Conservation (phyloP, 2,888 invertebrate genomes). For the Lithosia quadra region DNA sequence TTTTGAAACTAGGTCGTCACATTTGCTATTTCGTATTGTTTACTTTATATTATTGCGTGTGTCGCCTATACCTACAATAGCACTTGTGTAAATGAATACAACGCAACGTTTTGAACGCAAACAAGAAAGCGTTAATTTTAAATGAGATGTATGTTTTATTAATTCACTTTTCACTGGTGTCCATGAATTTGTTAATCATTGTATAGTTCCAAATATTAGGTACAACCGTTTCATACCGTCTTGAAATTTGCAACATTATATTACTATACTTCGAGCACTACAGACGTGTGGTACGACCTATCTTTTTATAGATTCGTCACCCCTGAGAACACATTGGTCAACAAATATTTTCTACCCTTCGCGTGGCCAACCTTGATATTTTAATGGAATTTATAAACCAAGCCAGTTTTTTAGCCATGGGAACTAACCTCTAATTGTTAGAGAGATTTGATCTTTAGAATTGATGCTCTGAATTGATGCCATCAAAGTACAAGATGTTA, state of each 20-base stretch:
- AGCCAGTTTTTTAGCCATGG: neutral
- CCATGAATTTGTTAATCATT: neutral
- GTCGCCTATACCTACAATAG: slow-evolving; percentile 6
- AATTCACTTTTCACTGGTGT: slow-evolving; percentile 9
- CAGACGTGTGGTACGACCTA: neutral
- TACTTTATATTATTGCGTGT: slow-evolving; percentile 9
- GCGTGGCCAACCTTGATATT: too few relatives aligned
- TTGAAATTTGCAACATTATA: neutral
- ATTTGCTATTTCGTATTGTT: slow-evolving; percentile 29
- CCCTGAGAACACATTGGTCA: too few relatives aligned
- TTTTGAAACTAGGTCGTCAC: slow-evolving; percentile 29
- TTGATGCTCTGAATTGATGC: too few relatives aligned
- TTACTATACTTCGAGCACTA: neutral
- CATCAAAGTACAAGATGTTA: too few relatives aligned
- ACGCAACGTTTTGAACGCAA: neutral
- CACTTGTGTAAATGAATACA: slow-evolving; percentile 48
- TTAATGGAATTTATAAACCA: neutral
- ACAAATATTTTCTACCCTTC: too few relatives aligned
- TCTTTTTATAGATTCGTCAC: too few relatives aligned
- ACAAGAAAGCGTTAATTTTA: slow-evolving; percentile 6
- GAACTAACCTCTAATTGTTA: too few relatives aligned
- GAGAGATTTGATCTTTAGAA: too few relatives aligned
- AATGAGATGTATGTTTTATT: slow-evolving; percentile 11
- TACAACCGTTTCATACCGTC: neutral
- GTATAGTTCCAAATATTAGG: neutral